Evolutionary conservation across 2,888 invertebrate species (phyloP).

Genomic region (Hydrotaea cyrtoneurina): DNA sequence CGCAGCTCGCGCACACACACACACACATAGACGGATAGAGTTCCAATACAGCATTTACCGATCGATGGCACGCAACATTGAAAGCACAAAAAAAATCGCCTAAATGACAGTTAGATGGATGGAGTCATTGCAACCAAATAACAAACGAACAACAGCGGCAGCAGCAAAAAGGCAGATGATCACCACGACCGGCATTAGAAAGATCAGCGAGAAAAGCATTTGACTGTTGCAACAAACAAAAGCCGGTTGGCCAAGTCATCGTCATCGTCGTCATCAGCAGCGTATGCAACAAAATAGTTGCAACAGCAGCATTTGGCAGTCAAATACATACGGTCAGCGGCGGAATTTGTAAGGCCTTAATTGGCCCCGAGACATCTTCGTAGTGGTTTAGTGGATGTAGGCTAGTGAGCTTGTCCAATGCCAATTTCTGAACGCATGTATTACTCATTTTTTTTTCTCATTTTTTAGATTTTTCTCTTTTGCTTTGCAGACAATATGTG

Average conservation of each 20-base stretch:
- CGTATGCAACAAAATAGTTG: slow-evolving; percentile 45
- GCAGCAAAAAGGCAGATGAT: slow-evolving; percentile 59
- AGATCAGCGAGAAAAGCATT: slow-evolving; percentile 47
- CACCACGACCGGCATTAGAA: slow-evolving; percentile 60
- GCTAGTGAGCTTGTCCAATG: too few relatives aligned
- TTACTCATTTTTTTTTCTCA: too few relatives aligned
- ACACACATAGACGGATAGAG: slow-evolving; percentile 10
- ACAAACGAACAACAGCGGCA: background rate
- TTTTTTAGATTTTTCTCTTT: too few relatives aligned
- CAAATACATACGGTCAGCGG: background rate
- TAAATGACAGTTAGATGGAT: slow-evolving; percentile 68
- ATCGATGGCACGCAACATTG: slow-evolving; percentile 64
- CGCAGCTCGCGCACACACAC: slow-evolving; percentile 11
- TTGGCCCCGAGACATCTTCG: too few relatives aligned
- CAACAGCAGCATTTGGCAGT: background rate
- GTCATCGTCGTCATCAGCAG: slow-evolving; percentile 52
- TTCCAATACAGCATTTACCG: slow-evolving; percentile 50
- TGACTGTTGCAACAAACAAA: slow-evolving; percentile 53
- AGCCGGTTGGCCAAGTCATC: slow-evolving; percentile 66
- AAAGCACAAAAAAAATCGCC: slow-evolving; percentile 51
- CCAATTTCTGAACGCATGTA: too few relatives aligned
- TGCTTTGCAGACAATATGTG: too few relatives aligned
- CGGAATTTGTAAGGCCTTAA: background rate
- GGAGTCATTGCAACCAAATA: slow-evolving; percentile 44
- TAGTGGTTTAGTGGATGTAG: too few relatives aligned